These are phyloP conservation scores for Drosophila virilis DNA, from an alignment of 1,140 invertebrate species.

Conservation along the genomic window DNA sequence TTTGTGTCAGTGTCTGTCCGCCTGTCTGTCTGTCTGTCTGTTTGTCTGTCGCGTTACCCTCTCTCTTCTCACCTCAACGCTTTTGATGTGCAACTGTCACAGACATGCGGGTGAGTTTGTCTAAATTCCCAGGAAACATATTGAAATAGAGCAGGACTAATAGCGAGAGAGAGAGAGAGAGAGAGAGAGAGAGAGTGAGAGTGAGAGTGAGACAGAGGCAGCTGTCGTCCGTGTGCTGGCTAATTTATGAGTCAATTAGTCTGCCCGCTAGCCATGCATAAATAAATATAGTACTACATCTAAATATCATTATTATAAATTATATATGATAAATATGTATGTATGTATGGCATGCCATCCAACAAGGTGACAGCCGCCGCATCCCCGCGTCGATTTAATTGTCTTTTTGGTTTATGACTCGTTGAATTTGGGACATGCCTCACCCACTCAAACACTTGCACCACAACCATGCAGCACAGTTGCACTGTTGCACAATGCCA, in stretches of 20 bases:
- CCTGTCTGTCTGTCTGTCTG: constrained; percentile 35
- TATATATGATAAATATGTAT: neutral
- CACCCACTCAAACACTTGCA: constrained; percentile 8
- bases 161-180: neutral
- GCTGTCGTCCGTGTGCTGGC: constrained; percentile 14
- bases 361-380: neutral
- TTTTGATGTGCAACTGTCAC: constrained; percentile 74
- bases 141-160: constrained; percentile 1
- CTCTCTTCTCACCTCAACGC: constrained; percentile 3
- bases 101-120: constrained; percentile 79
- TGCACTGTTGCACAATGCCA: constrained; percentile 25
- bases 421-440: constrained; percentile 50
- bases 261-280: constrained; percentile 62
- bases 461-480: constrained; percentile 13
- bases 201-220: neutral
- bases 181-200: neutral
- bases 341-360: neutral
- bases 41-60: constrained; percentile 30
- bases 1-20: constrained; percentile 70
- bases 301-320: constrained; percentile 58
- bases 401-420: constrained; percentile 76
- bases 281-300: constrained; percentile 29
- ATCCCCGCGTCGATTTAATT: constrained; percentile 61
- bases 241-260: constrained; percentile 81
- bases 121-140: constrained; percentile 50